A percentile compares a stretch with the other conserved stretches of the same genome.
Evolutionary conservation across 2,888 invertebrate genomes (phyloP).

Genomic region (Ennomos erosarius): DNA sequence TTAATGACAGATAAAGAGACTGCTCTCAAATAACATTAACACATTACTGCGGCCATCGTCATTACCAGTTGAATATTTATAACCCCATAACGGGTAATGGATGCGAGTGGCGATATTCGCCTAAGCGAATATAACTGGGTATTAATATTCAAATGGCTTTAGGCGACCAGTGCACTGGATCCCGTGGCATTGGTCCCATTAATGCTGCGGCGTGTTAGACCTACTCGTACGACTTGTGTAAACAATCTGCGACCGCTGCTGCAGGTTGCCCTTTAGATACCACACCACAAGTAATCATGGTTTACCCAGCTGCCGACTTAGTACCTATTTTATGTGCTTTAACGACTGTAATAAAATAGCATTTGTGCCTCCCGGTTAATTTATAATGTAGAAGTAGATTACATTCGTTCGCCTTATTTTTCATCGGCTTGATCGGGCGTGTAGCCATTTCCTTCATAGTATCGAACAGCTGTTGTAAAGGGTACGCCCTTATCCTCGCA

Average conservation of each 20-base stretch:
- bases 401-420: constrained; percentile 56
- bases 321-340: constrained; percentile 49
- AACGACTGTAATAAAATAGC: constrained; percentile 45
- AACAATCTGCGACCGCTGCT: constrained; percentile 49
- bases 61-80: constrained; percentile 60
- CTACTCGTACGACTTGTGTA: constrained; percentile 49
- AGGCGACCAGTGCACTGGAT: constrained; percentile 63
- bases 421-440: constrained; percentile 57
- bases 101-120: constrained; percentile 61
- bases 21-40: constrained; percentile 46
- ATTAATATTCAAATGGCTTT: constrained; percentile 80
- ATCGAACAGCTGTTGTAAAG: constrained; percentile 78
- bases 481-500: constrained; percentile 77
- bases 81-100: constrained; percentile 64
- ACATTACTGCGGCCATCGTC: constrained; percentile 47
- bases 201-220: constrained; percentile 61
- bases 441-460: constrained; percentile 67
- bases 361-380: constrained; percentile 52
- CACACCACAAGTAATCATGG: constrained; percentile 46
- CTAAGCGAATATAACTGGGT: constrained; percentile 62
- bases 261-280: constrained; percentile 54
- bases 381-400: constrained; percentile 71
- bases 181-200: constrained; percentile 70
- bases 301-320: constrained; percentile 57
- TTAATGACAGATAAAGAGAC: constrained; percentile 16